Conservation (phyloP, 2,888 invertebrate genomes). For the Cephus pygmeus region DNA sequence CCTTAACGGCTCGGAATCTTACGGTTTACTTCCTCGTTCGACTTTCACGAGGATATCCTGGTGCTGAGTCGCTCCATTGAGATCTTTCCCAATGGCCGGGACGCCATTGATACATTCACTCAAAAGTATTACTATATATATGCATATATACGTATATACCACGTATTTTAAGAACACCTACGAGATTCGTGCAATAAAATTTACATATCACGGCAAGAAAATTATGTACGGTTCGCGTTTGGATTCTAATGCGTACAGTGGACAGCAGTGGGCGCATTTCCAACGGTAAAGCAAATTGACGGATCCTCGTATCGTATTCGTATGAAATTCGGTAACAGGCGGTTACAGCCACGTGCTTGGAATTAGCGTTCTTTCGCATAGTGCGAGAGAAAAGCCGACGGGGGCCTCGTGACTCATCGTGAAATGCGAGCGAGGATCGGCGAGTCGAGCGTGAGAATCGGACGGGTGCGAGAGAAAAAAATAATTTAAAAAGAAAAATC, state of each 20-base stretch:
- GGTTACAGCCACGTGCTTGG: background rate
- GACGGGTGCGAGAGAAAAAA: too few species aligned
- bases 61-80: background rate
- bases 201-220: background rate
- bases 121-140: background rate
- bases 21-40: background rate
- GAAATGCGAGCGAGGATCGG: background rate
- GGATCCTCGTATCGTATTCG: background rate
- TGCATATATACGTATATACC: background rate
- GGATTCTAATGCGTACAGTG: background rate
- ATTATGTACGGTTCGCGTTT: background rate
- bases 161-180: background rate
- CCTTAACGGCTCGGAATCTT: background rate
- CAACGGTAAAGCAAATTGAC: background rate
- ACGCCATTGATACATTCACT: background rate
- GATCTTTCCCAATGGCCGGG: background rate
- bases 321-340: background rate
- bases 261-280: background rate
- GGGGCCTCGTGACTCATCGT: background rate
- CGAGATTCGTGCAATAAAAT: background rate
- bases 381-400: background rate
- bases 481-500: background rate
- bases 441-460: background rate
- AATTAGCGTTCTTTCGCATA: background rate
- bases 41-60: slow-evolving; percentile 6